A percentile compares a stretch with the other conserved stretches of the same genome.
Conservation (phyloP, 1,140 invertebrate species). For the Neodiprion virginianus region DNA sequence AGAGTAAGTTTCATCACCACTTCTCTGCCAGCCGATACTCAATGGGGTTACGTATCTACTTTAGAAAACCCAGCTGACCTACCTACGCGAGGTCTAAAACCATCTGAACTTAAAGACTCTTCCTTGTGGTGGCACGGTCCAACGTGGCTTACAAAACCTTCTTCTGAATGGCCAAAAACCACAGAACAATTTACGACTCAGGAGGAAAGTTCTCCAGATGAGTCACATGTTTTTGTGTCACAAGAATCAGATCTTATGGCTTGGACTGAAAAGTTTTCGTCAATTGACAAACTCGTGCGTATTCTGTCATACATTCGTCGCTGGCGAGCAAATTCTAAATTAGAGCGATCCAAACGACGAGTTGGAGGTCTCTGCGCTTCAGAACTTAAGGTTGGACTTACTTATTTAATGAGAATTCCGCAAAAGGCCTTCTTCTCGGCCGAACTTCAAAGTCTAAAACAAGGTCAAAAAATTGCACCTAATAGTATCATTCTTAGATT, state of each 20-base stretch:
- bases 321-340: neutral
- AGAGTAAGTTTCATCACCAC: slow-evolving; percentile 25
- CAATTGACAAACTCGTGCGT: slow-evolving; percentile 13
- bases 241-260: neutral
- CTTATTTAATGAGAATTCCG: slow-evolving; percentile 12
- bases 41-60: slow-evolving; percentile 28
- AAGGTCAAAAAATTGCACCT: neutral
- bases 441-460: slow-evolving; percentile 32
- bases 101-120: slow-evolving; percentile 30
- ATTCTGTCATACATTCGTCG: slow-evolving; percentile 12
- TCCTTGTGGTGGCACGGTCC: slow-evolving; percentile 19
- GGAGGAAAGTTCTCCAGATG: neutral
- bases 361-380: neutral
- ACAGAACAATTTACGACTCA: neutral
- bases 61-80: slow-evolving; percentile 32
- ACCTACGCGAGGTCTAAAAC: slow-evolving; percentile 19
- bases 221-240: neutral
- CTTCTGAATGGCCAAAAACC: slow-evolving; percentile 9
- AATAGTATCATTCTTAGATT: slow-evolving; percentile 22
- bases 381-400: slow-evolving; percentile 10
- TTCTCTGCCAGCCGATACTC: neutral
- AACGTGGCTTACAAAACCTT: neutral
- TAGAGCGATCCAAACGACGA: neutral
- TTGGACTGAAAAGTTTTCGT: neutral
- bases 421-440: slow-evolving; percentile 32